phyloP scores from a whole-genome alignment of 2,888 invertebrate species.

The Pseudococcus viburni region DNA sequence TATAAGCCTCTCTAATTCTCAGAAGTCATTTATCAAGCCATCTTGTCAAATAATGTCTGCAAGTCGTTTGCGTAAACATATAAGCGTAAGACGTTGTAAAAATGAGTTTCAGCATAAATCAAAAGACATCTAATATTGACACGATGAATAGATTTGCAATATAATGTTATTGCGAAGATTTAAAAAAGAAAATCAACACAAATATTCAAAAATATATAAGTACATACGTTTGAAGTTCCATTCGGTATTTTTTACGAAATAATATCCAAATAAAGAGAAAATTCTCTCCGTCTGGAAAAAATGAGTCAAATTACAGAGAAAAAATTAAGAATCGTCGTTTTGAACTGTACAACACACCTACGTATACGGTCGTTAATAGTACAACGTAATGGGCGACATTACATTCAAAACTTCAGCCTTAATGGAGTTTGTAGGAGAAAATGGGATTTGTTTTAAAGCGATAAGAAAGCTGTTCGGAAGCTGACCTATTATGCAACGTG shows the following conservation, averaged over 20 bases:
- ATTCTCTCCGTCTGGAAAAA: no score
- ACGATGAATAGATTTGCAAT: background rate
- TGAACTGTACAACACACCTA: no score
- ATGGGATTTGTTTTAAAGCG: constrained; percentile 13
- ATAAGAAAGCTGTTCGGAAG: constrained; percentile 24
- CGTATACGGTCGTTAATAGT: no score
- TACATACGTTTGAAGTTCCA: background rate
- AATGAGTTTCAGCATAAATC: constrained; percentile 39
- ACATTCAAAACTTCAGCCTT: background rate
- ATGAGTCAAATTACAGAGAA: no score
- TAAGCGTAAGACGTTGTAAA: constrained; percentile 22
- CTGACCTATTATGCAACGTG: constrained; percentile 20
- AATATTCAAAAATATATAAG: background rate
- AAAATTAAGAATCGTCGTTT: no score
- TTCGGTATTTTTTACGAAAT: background rate
- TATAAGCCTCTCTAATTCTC: constrained; percentile 52
- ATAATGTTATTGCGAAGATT: background rate
- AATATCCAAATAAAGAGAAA: no score
- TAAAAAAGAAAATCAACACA: background rate
- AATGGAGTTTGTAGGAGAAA: constrained; percentile 1
- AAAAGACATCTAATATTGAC: constrained; percentile 17
- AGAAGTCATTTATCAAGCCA: constrained; percentile 46
- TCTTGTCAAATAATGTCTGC: constrained; percentile 48
- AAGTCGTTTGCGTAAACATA: constrained; percentile 37
- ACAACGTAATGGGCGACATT: background rate